Evolutionary conservation across 2,888 invertebrate species (phyloP), one percentile per base, ranked within the genome.

Genomic region (Apodemia mormo): DNA sequence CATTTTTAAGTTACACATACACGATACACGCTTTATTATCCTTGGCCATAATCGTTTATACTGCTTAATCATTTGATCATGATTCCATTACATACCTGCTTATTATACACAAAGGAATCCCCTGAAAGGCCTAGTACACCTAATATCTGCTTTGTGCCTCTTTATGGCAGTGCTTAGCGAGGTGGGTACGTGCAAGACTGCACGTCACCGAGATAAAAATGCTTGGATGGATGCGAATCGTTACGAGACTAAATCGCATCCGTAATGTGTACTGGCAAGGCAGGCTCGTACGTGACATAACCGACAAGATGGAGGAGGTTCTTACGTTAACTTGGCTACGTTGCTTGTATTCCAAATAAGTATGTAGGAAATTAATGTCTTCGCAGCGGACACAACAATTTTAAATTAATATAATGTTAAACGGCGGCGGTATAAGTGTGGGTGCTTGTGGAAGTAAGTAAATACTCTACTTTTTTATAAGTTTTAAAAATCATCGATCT

Each of bases 161-260:
- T 52, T 52, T 52, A 52, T 52, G 52, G 22, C 52, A 49, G 30
- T n/a, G 8, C 2, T 40, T 49, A n/a, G 49, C 9, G 10, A 33
- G 14, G 33, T 8, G 2, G n/a, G 49, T 8, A 33, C 52, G 67
- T 67, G 30, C 54, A 33, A 33, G 52, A 54, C 54, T 67, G 10
- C 29, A 65, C 29, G 33, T 67, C 52, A 22, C 33, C 6, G 54
- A 67, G 52, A 54, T 30, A 67, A 54, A 22, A 67, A 67, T 67
- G 33, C 33, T 33, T n/a, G n/a, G 67, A 61, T 33, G 61, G 61
- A 61, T 61, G 14, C 12, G 9, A 33, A 37, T 33, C 33, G 33
- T 61, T 61, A 37, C 33, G 14, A 61, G 61, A 61, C 61, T 33
- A 37, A 37, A 61, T 61, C 61, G 33, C 37, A 61, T 33, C 37